phyloP scores from a whole-genome alignment of 2,797 vertebrate species.

The Labroides dimidiatus region DNA sequence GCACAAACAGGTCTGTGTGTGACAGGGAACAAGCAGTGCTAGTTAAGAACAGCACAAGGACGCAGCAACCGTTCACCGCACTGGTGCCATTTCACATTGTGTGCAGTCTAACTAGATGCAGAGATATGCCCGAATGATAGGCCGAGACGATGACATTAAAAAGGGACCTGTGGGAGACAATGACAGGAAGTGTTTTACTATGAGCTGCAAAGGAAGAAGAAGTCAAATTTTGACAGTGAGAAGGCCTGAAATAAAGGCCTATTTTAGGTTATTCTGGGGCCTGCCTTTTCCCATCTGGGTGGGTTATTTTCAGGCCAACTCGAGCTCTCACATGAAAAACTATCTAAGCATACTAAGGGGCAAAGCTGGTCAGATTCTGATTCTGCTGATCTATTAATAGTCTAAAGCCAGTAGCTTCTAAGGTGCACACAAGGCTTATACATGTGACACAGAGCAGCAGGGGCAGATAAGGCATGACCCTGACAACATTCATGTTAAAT shows the following conservation, averaged over 20 bases:
- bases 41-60: slow-evolving; percentile 64
- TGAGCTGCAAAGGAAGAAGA: slow-evolving; percentile 62
- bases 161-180: slow-evolving; percentile 61
- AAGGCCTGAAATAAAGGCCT: slow-evolving; percentile 64
- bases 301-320: slow-evolving; percentile 73
- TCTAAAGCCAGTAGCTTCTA: slow-evolving; percentile 67
- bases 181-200: slow-evolving; percentile 65
- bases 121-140: slow-evolving; percentile 53
- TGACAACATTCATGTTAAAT: slow-evolving; percentile 23
- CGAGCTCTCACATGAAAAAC: slow-evolving; percentile 70
- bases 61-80: slow-evolving; percentile 40
- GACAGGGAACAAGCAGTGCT: slow-evolving; percentile 60
- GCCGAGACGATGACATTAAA: slow-evolving; percentile 31
- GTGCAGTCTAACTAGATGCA: slow-evolving; percentile 57
- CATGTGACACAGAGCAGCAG: slow-evolving; percentile 54
- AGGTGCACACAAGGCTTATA: slow-evolving; percentile 71
- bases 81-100: slow-evolving; percentile 56
- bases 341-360: slow-evolving; percentile 66
- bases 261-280: slow-evolving; percentile 67
- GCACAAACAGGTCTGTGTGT: slow-evolving; percentile 50
- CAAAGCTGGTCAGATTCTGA: slow-evolving; percentile 77
- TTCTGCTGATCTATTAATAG: slow-evolving; percentile 79
- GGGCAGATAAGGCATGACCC: slow-evolving; percentile 32
- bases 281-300: slow-evolving; percentile 66
- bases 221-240: slow-evolving; percentile 57